Evolutionary conservation across 1,140 invertebrate species (phyloP), one percentile per base, ranked within the genome.

Genomic region (Nylanderia fulva): DNA sequence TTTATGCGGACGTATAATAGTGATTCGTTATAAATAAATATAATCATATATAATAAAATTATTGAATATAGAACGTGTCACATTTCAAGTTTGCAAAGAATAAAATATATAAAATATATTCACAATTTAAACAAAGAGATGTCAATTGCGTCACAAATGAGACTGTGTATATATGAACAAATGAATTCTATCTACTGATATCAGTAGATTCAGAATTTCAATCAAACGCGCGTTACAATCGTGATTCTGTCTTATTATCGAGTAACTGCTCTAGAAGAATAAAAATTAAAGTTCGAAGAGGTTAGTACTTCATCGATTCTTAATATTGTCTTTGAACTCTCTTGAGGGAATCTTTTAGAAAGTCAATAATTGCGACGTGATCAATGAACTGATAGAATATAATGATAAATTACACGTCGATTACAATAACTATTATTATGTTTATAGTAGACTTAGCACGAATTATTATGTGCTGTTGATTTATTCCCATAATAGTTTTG

Each of bases 301-400:
- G 54, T 88, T 74, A 72, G 33, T 68, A 75, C 42, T 80, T 48
- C 58, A 74, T 87, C 75, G 83, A 88, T 88, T 87, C 74, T 85
- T 33, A 85, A 18, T 72, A 86, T 69, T 63, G 63, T 64, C 60
- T 77, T 66, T 63, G 71, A 87, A 76, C 86, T 88, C 72, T 88
- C 77, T 9, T 21, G 71, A 63, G 71, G 54, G 33, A 29, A 15
- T 56, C 42, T 48, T 74, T 56, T 6, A 24, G 42, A 72, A 54
- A 75, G 54, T 84, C 71, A 77, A 13, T 71, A 77, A 74, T 33
- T 74, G n/a, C 15, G 15, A 74, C 45, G 36, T 82, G 71, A 48
- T 86, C 61, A 79, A 88, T 72, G 74, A 42, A 68, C 79, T 48
- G 36, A 21, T 24, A 63, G 24, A 39, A 45, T 29, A 29, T 42